Evolutionary conservation across 2,888 invertebrate genomes (phyloP).

Genomic region (Amorpha juglandis): DNA sequence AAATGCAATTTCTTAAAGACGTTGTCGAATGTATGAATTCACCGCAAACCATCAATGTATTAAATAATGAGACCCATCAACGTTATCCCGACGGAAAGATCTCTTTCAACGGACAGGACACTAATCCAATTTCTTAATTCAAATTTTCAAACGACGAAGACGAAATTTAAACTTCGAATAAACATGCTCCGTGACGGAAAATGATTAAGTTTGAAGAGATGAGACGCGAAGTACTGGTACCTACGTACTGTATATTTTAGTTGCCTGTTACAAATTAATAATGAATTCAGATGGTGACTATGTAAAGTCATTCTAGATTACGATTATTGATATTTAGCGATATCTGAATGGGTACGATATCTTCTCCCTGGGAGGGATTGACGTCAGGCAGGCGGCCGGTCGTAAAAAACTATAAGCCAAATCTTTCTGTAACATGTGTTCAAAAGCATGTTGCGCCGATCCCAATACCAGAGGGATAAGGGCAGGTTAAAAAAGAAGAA

Average conservation of each 20-base stretch:
- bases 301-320: too few relatives aligned
- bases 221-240: background rate
- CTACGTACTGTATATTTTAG: background rate
- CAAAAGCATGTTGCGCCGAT: too few relatives aligned
- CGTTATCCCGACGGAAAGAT: conserved; percentile 37
- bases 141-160: conserved; percentile 54
- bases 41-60: conserved; percentile 8
- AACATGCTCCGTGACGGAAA: conserved; percentile 32
- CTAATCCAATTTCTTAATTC: conserved; percentile 63
- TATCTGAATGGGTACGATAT: too few relatives aligned
- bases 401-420: too few relatives aligned
- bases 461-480: too few relatives aligned
- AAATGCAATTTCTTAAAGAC: conserved; percentile 9
- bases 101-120: conserved; percentile 44
- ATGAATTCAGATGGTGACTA: too few relatives aligned
- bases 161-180: conserved; percentile 50
- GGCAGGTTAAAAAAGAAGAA: too few relatives aligned
- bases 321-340: too few relatives aligned
- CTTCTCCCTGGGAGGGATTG: too few relatives aligned
- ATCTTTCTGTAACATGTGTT: too few relatives aligned
- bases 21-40: conserved; percentile 23
- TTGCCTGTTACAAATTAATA: too few relatives aligned
- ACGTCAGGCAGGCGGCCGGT: too few relatives aligned
- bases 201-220: conserved; percentile 33
- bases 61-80: conserved; percentile 6